Conservation (phyloP, 35 echinoderm and acorn worm genomes). For the Strongylocentrotus purpuratus region DNA sequence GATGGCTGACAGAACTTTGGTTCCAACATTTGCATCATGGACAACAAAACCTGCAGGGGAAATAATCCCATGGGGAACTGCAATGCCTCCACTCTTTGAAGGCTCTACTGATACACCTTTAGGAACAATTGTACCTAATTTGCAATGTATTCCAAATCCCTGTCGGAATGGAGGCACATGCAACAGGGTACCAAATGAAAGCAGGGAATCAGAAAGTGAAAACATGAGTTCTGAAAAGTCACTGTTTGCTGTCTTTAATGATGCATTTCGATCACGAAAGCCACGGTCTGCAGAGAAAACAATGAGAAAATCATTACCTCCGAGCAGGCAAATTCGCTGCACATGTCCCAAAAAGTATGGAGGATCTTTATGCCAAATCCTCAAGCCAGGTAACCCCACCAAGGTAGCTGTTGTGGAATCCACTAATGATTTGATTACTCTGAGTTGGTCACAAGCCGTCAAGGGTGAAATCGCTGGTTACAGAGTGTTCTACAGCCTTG, state of each 20-base stretch:
- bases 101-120: constrained; percentile 27
- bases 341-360: constrained; percentile 73
- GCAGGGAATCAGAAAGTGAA: constrained; percentile 42
- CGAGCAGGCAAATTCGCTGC: constrained; percentile 51
- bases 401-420: constrained; percentile 61
- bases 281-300: constrained; percentile 22
- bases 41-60: background rate
- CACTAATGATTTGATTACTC: constrained; percentile 60
- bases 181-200: constrained; percentile 42
- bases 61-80: constrained; percentile 26
- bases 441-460: constrained; percentile 62
- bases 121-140: constrained; percentile 8
- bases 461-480: constrained; percentile 71
- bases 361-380: constrained; percentile 65
- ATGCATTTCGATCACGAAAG: background rate
- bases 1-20: constrained; percentile 38
- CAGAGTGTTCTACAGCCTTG: constrained; percentile 78
- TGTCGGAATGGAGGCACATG: constrained; percentile 81
- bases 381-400: constrained; percentile 70
- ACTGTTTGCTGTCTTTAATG: background rate
- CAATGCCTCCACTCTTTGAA: constrained; percentile 25
- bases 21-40: constrained; percentile 22
- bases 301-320: background rate
- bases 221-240: constrained; percentile 40
- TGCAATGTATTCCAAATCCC: constrained; percentile 79